A percentile compares a stretch with the other conserved stretches of the same genome.
These are phyloP conservation scores for Bovichtus diacanthus DNA, from an alignment of 2,797 vertebrate genomes.

Conservation along the genomic window DNA sequence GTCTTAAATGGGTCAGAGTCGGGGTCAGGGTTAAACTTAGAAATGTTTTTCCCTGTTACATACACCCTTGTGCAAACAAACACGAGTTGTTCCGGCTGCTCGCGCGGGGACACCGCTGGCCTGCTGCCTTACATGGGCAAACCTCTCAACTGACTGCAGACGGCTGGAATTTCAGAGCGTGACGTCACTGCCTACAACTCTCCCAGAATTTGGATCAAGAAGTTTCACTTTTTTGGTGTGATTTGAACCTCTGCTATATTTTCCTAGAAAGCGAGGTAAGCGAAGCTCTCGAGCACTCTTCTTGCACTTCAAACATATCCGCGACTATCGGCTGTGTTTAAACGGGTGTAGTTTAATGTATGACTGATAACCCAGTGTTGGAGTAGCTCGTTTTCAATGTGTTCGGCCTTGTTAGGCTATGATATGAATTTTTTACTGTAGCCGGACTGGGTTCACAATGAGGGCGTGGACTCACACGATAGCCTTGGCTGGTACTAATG, in stretches of 20 bases:
- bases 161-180: conserved; percentile 86
- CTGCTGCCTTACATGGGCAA: conserved; percentile 91
- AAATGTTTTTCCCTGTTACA: neutral
- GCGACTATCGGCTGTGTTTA: neutral
- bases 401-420: conserved; percentile 68
- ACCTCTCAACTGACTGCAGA: conserved; percentile 73
- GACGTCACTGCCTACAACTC: conserved; percentile 89
- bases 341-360: neutral
- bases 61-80: neutral
- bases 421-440: conserved; percentile 66
- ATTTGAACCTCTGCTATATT: conserved; percentile 78
- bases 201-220: conserved; percentile 86
- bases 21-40: neutral
- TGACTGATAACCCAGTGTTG: conserved; percentile 10
- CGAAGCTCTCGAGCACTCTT: conserved; percentile 20
- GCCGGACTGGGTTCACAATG: conserved; percentile 69
- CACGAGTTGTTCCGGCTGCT: neutral
- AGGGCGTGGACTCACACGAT: conserved; percentile 82
- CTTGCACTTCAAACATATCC: neutral
- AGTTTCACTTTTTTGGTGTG: conserved; percentile 86
- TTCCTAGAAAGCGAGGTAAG: conserved; percentile 90
- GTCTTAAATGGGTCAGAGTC: neutral
- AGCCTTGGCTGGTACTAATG: conserved; percentile 50
- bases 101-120: conserved; percentile 67
- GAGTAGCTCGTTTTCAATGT: conserved; percentile 43